Evolutionary conservation across 2,113 vertebrate genomes (phyloP), one percentile per base, ranked within the genome.

Genomic region (Callionymus lyra): DNA sequence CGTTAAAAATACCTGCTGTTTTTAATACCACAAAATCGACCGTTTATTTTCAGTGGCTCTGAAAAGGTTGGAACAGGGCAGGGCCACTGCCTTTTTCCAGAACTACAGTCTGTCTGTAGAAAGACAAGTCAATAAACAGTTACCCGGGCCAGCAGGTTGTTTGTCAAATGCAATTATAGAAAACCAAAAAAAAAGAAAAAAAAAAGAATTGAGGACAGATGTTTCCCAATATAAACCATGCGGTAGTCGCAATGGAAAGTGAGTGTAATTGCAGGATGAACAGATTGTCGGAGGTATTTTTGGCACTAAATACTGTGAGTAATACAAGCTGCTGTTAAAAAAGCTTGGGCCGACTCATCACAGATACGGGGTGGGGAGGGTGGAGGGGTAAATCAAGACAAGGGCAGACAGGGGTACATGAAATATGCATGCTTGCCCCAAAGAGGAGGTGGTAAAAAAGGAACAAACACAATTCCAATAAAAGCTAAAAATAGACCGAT

Each of bases 81-180:
- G 8, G 21, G 21, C 21, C 21, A 27, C 21, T 27, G 21, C 21
- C 21, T 27, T 8, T n/a, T 27, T 27, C 21, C 4, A 27, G 21
- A 27, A 27, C 21, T 27, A 27, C 21, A 5, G 21, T 27, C 4
- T 4, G 4, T 4, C 21, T 27, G 21, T 8, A 53, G 42, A 59
- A 37, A 65, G 50, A 64, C 47, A 39, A 59, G 69, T 74, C 70
- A 76, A 71, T 79, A 69, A 66, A 71, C 53, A 57, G 59, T 68
- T 76, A 69, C 53, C 57, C 42, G 50, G 48, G 49, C 53, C 64
- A 66, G 47, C 31, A 16, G 53, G 59, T 44, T 71, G 66, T 68
- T 73, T 73, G 60, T 76, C 72, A 66, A 62, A 52, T 53, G 50
- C 70, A 72, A 65, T 71, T 76, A 73, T 57, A 47, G 44, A 35